These are phyloP conservation scores for Sternotherus odoratus DNA, from an alignment of 2,797 vertebrate species.

Conservation along the genomic window DNA sequence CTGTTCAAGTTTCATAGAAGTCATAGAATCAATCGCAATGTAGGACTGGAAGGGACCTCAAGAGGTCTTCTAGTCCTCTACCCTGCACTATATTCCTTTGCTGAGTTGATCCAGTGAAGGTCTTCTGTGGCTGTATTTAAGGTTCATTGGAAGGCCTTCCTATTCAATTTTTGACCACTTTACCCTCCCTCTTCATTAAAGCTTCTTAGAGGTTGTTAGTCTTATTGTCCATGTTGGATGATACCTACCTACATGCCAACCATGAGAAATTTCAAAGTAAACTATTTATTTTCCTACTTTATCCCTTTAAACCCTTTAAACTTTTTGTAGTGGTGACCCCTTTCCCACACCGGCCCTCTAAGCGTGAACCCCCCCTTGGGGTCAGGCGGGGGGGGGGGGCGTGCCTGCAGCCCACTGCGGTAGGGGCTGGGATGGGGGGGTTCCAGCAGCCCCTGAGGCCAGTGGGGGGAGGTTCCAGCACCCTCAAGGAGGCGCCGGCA, in stretches of 20 bases:
- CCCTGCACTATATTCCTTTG: not conserved
- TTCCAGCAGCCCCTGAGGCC: too few relatives aligned
- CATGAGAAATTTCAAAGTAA: not conserved
- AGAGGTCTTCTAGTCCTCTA: not conserved
- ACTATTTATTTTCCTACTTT: not conserved
- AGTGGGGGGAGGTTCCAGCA: too few relatives aligned
- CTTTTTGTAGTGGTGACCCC: too few relatives aligned
- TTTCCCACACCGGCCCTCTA: too few relatives aligned
- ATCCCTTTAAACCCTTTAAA: not conserved
- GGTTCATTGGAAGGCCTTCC: not conserved
- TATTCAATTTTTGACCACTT: not conserved
- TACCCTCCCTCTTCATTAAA: not conserved
- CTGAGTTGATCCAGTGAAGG: not conserved
- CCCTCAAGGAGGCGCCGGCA: too few relatives aligned
- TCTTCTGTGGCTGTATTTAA: fast-evolving
- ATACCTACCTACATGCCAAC: not conserved
- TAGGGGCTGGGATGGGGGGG: too few relatives aligned
- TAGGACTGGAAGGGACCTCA: not conserved
- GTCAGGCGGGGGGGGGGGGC: too few relatives aligned
- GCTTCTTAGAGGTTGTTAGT: not conserved
- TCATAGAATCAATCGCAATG: not conserved
- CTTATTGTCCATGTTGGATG: not conserved
- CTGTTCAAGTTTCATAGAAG: not conserved
- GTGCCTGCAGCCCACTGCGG: too few relatives aligned
- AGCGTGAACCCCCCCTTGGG: too few relatives aligned